Evolutionary conservation across 2,888 invertebrate genomes (phyloP), one percentile per base, ranked within the genome.

Genomic region (Sinopyrophorus schimmeli): DNA sequence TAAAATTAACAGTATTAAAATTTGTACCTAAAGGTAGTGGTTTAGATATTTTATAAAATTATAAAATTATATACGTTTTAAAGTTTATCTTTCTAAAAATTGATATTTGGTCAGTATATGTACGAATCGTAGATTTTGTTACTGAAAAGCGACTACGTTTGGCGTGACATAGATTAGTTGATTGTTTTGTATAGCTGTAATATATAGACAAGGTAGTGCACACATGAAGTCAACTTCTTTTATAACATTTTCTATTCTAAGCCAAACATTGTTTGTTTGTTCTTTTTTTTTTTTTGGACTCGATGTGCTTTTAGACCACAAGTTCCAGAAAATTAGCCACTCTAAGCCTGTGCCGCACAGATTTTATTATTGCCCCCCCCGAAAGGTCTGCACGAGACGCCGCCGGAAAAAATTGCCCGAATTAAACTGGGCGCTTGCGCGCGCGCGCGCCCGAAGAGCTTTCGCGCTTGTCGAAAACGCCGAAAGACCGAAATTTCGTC

Each of bases 1-100:
- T 64, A 65, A 64, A 67, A 63, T 66, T 59, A 69, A 65, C 73
- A 73, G 73, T 73, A 73, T 73, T 73, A 73, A 71, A 68, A 73
- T 71, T 72, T 70, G 72, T 72, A 72, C 72, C 72, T 72, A 71
- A 72, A 69, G 69, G 71, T 72, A 71, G 72, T 66, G 67, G 60
- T 70, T 70, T 72, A 71, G 72, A 72, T 69, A 71, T 72, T 72
- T 72, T 72, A 69, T 72, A 71, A 71, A 60, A 61, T 58, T 60
- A 58, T 55, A 38, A 54, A 57, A 65, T 64, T 66, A 68, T 69
- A 66, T 67, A 68, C 64, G 68, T 67, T 67, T 67, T 62, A 69
- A 67, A 70, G 62, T 69, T 68, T 70, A 69, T 70, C 69, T 71
- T 71, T 72, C 68, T 70, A 68, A 66, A 68, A 64, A 60, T 51